Evolutionary conservation across 2,113 vertebrate genomes (phyloP).

Genomic region (Urocynchramus pylzowi): DNA sequence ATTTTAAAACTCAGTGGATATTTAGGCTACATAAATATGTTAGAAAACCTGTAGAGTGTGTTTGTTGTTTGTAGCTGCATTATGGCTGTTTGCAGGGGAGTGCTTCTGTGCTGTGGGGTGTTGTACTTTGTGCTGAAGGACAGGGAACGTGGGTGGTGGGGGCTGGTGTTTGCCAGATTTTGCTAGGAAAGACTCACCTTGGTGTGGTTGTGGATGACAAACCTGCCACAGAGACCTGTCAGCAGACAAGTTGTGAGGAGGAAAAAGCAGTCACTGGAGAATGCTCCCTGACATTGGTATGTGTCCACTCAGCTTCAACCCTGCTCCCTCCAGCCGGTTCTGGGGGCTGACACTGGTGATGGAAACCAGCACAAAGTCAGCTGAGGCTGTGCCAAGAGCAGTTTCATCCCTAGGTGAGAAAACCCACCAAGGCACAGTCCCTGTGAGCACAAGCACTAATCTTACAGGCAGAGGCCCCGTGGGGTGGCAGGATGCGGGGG

Average conservation of each 20-base stretch:
- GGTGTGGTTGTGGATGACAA: neutral
- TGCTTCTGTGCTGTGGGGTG: neutral
- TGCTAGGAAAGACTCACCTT: neutral
- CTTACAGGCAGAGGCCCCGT: rapidly evolving
- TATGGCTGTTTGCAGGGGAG: neutral
- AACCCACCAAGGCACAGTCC: neutral
- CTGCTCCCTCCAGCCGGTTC: neutral
- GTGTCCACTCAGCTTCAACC: neutral
- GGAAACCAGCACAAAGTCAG: neutral
- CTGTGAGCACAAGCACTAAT: neutral
- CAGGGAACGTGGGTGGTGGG: rapidly evolving
- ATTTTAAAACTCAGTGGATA: neutral
- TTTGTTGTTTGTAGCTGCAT: neutral
- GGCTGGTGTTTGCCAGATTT: neutral
- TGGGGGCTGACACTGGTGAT: neutral
- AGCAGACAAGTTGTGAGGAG: neutral
- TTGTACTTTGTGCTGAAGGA: neutral
- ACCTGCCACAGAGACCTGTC: neutral
- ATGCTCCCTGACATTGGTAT: rapidly evolving
- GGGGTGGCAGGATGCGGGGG: neutral
- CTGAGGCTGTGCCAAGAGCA: neutral
- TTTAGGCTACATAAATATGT: neutral
- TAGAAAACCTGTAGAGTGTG: neutral
- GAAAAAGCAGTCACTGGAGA: neutral
- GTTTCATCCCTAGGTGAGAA: neutral